phyloP scores from a whole-genome alignment of 2,113 vertebrate species.

The Strix aluco region DNA sequence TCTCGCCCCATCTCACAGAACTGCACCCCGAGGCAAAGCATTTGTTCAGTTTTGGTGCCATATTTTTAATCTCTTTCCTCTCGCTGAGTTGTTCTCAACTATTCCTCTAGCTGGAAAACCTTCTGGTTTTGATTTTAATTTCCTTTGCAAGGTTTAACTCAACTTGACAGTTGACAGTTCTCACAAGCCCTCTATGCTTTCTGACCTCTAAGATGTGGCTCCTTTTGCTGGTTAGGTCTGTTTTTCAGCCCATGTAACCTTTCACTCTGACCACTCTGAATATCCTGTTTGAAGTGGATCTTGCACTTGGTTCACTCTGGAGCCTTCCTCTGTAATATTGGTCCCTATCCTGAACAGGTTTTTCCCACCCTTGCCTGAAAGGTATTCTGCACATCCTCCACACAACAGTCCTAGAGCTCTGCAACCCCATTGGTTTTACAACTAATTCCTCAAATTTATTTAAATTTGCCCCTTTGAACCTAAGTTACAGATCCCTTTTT shows the following conservation, averaged over 20 bases:
- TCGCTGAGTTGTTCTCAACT: background rate
- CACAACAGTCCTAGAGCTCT: background rate
- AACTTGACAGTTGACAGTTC: background rate
- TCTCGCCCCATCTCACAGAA: background rate
- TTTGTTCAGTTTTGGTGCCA: constrained; percentile 7
- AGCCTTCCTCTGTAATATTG: background rate
- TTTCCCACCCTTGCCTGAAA: background rate
- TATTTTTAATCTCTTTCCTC: background rate
- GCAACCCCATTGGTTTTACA: background rate
- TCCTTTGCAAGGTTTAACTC: background rate
- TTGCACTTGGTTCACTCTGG: background rate
- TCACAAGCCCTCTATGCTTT: background rate
- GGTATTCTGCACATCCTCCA: background rate
- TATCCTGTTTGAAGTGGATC: background rate
- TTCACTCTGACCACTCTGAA: background rate
- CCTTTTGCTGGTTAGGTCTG: background rate
- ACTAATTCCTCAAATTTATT: background rate
- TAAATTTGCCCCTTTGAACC: background rate
- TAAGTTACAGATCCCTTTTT: background rate
- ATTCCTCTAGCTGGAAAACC: background rate
- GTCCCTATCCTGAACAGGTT: accelerated
- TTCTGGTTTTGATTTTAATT: constrained; percentile 35
- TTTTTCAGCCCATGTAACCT: background rate
- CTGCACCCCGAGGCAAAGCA: background rate
- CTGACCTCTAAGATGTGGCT: background rate